These are phyloP conservation scores for Norana najaformis DNA, from an alignment of 2,888 invertebrate species.

Conservation along the genomic window DNA sequence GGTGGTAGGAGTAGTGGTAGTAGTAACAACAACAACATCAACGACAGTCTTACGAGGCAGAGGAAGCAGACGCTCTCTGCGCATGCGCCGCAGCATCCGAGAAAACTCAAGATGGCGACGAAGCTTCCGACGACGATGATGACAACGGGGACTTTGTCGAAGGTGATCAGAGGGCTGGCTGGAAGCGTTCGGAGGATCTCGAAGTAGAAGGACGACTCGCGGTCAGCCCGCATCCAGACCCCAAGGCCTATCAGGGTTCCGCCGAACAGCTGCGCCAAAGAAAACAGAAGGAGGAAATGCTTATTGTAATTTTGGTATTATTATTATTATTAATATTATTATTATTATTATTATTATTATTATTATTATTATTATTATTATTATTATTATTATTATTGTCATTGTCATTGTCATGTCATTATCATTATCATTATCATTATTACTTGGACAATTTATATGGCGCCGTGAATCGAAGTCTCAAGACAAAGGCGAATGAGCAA, in stretches of 20 bases:
- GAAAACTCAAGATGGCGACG: slow-evolving; percentile 34
- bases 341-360: not conserved
- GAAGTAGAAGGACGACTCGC: slow-evolving; percentile 33
- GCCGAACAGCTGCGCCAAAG: slow-evolving; percentile 28
- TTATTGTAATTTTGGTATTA: not conserved
- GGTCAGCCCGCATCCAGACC: slow-evolving; percentile 31
- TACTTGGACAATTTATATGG: too few species aligned
- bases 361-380: not conserved
- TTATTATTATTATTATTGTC: not conserved
- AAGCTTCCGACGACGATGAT: slow-evolving; percentile 33
- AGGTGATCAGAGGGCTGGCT: slow-evolving; percentile 34
- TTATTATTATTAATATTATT: not conserved
- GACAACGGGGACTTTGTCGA: slow-evolving; percentile 32
- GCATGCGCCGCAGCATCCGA: slow-evolving; percentile 39
- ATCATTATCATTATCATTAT: too few species aligned
- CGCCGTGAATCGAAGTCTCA: too few species aligned
- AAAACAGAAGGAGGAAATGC: too few species aligned
- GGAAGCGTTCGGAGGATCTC: slow-evolving; percentile 30
- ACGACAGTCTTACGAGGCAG: slow-evolving; percentile 32
- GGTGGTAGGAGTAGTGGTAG: too few species aligned
- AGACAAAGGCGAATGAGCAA: too few species aligned
- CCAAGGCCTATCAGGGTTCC: slow-evolving; percentile 32
- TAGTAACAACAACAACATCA: too few species aligned
- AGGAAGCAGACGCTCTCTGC: slow-evolving; percentile 39
- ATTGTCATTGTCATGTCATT: not conserved